Percentiles rank a stretch among this genome's conserved stretches.
These are phyloP conservation scores for Nymphalis io DNA, from an alignment of 1,140 invertebrate genomes.

Conservation along the genomic window DNA sequence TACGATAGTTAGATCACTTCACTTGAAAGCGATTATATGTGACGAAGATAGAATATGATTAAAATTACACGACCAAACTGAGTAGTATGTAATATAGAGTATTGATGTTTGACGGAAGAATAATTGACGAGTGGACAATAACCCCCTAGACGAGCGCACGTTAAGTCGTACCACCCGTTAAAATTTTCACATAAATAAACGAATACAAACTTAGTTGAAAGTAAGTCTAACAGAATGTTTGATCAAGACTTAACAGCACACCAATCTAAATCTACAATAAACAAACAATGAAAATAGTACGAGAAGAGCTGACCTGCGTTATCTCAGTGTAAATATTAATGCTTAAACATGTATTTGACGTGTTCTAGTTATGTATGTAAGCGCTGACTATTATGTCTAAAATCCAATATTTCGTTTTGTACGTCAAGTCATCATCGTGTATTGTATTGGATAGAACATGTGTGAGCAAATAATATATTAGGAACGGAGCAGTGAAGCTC, in stretches of 20 bases:
- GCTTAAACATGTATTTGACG: slow-evolving; percentile 26
- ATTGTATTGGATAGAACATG: slow-evolving; percentile 41
- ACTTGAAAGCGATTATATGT: too few species aligned
- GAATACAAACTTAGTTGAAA: slow-evolving; percentile 18
- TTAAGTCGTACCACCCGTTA: too few species aligned
- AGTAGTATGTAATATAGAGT: too few species aligned
- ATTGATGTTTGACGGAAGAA: too few species aligned
- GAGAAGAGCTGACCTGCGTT: slow-evolving; percentile 36
- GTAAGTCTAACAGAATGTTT: slow-evolving; percentile 33
- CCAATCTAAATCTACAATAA: slow-evolving; percentile 38
- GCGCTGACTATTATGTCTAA: slow-evolving; percentile 3
- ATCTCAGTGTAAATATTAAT: slow-evolving; percentile 43
- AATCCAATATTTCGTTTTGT: slow-evolving; percentile 23
- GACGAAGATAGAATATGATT: too few species aligned
- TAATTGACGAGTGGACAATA: too few species aligned
- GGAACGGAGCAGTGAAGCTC: slow-evolving; percentile 26
- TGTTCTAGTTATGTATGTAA: slow-evolving; percentile 7
- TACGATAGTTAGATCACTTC: too few species aligned
- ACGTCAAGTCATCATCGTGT: slow-evolving; percentile 15
- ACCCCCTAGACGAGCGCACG: too few species aligned
- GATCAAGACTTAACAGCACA: slow-evolving; percentile 40
- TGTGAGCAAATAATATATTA: slow-evolving; percentile 49
- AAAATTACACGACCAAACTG: too few species aligned
- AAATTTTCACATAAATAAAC: neutral
- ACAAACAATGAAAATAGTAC: slow-evolving; percentile 41